These are phyloP conservation scores for Paraescarpia echinospica DNA, from an alignment of 1,140 invertebrate genomes.

Conservation along the genomic window DNA sequence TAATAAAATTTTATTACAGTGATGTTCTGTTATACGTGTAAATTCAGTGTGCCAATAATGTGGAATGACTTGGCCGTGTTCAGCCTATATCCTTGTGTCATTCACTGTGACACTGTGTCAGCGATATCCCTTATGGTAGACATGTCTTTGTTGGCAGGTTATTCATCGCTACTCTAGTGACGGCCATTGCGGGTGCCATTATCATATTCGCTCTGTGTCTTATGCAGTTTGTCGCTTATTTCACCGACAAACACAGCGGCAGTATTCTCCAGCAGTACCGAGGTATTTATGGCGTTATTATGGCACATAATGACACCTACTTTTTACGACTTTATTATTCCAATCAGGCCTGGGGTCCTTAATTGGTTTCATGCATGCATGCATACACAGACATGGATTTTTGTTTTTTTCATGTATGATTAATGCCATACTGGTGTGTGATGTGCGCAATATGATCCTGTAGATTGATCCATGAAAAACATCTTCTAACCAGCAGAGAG, in stretches of 20 bases:
- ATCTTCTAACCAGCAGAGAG: background rate
- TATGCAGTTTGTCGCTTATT: slow-evolving; percentile 49
- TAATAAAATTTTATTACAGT: background rate
- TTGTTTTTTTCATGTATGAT: background rate
- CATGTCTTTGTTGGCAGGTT: slow-evolving; percentile 57
- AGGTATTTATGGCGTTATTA: slow-evolving; percentile 38
- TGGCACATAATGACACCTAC: background rate
- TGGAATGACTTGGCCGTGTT: too few species aligned
- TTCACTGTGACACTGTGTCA: background rate
- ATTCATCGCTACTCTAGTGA: slow-evolving; percentile 83
- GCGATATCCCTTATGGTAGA: background rate
- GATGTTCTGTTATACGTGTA: background rate
- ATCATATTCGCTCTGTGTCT: slow-evolving; percentile 42
- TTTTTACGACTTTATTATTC: background rate
- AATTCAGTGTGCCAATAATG: background rate
- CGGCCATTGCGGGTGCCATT: slow-evolving; percentile 71
- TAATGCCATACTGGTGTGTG: background rate
- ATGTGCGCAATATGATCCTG: background rate
- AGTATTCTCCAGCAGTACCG: slow-evolving; percentile 46
- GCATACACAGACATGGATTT: background rate
- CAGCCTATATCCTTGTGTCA: background rate
- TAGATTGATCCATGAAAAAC: background rate
- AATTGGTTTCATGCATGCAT: background rate
- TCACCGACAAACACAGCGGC: slow-evolving; percentile 44
- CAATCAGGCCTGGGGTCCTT: background rate